phyloP scores from a whole-genome alignment of 2,797 vertebrate genomes.

The Tokudaia muenninki region DNA sequence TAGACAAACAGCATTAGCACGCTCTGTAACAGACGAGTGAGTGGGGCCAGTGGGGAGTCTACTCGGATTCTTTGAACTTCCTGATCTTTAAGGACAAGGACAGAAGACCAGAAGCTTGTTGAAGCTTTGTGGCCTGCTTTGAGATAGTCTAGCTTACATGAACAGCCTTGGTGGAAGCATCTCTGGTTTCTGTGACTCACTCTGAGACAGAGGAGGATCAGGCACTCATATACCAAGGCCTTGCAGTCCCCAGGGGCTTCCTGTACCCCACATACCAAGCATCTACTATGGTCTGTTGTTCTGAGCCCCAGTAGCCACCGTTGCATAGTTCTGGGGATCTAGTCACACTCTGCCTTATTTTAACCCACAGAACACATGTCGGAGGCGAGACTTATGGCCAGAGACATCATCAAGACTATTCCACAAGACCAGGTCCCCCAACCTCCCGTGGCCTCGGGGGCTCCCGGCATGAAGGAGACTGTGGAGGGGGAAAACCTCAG shows the following conservation, averaged over 20 bases:
- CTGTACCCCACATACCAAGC: not conserved
- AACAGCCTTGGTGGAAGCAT: not conserved
- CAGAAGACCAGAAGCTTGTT: not conserved
- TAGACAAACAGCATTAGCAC: not conserved
- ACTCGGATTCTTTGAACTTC: not conserved
- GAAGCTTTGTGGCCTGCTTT: not conserved
- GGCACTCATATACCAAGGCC: not conserved
- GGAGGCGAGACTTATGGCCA: conserved; percentile 66
- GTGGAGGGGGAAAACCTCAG: not conserved
- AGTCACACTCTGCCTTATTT: not conserved
- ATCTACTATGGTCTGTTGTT: not conserved
- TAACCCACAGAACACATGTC: conserved; percentile 85
- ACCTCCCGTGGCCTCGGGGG: not conserved
- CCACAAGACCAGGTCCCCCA: conserved; percentile 60
- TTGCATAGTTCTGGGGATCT: accelerated
- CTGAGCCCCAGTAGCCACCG: too few species aligned
- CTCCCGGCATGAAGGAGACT: not conserved
- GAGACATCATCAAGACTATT: conserved; percentile 71
- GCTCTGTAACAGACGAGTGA: not conserved
- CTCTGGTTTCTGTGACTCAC: not conserved
- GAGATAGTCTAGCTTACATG: not conserved
- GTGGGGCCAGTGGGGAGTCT: not conserved
- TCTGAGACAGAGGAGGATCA: not conserved
- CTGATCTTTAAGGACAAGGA: not conserved
- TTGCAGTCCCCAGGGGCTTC: too few species aligned